These are phyloP conservation scores for Amblyteles armatorius DNA, from an alignment of 2,888 invertebrate species.

Conservation along the genomic window DNA sequence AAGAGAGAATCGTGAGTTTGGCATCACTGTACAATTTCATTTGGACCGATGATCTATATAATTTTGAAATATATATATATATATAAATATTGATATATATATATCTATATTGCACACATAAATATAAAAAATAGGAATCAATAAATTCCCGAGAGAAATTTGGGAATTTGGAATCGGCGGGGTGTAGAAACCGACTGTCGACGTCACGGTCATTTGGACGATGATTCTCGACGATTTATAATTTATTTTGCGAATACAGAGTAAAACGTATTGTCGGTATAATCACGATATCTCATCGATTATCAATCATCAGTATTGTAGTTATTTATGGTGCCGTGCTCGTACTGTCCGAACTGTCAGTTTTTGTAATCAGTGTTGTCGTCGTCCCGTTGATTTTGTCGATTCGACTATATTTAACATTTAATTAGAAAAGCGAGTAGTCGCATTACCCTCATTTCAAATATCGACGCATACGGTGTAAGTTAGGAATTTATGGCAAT, in stretches of 20 bases:
- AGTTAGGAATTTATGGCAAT: constrained; percentile 72
- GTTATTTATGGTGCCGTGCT: constrained; percentile 79
- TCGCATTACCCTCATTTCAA: constrained; percentile 31
- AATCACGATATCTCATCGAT: constrained; percentile 45
- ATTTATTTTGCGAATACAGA: constrained; percentile 30
- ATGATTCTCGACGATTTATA: constrained; percentile 40
- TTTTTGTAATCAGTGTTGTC: constrained; percentile 78
- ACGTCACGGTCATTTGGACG: constrained; percentile 44
- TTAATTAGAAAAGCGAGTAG: constrained; percentile 19
- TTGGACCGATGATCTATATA: constrained; percentile 41
- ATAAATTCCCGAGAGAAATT: constrained; percentile 30
- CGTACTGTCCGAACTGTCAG: constrained; percentile 81
- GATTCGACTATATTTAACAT: constrained; percentile 20
- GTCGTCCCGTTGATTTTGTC: constrained; percentile 75
- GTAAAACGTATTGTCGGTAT: constrained; percentile 15
- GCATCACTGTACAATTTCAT: constrained; percentile 82
- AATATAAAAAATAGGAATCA: constrained; percentile 25
- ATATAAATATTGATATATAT: constrained; percentile 42
- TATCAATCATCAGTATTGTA: constrained; percentile 59
- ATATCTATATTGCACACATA: constrained; percentile 23
- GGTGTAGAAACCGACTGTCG: constrained; percentile 42
- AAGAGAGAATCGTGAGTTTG: constrained; percentile 81
- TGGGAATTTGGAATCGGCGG: constrained; percentile 52
- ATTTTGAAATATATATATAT: constrained; percentile 46
- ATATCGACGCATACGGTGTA: constrained; percentile 30